Evolutionary conservation across 2,797 vertebrate species (phyloP), one percentile per base, ranked within the genome.

Genomic region (Phrynocephalus forsythii): DNA sequence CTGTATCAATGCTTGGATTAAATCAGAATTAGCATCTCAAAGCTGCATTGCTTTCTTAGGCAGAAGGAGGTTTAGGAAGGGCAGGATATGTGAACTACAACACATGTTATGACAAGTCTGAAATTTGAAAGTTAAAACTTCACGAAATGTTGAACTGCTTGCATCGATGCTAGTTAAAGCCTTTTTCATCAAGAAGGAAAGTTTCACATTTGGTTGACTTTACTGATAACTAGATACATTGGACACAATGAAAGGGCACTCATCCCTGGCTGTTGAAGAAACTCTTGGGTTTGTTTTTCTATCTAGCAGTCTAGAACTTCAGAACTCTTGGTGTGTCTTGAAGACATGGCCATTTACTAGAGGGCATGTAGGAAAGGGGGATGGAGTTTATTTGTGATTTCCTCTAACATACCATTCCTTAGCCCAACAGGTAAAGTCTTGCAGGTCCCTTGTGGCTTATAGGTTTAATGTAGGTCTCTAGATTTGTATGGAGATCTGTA

Each of bases 81-180:
- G 24, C 78, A 90, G 66, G 4, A 89, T 91, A 4, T 4, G 28
- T 82, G 87, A 13, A 1, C 66, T 10, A 6, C 16, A 9, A 20
- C 81, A 90, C 9, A 90, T 1, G 28, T 90, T 91, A 83, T 89
- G n/a, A 52, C 91, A 50, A 7, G 73, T 24, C 71, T 0, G n/a
- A 24, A 89, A 3, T 86, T 92, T 87, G 73, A 86, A 91, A 84
- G 66, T 78, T 56, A 88, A 50, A 71, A 7, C 83, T 6, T 82
- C 30, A 69, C 33, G 79, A 1, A 71, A 15, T 63, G 30, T 89
- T 94, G 91, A 92, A 86, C 90, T 88, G 91, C 81, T 18, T 90
- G 63, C 84, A 28, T 1, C 8, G 6, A 82, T 90, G 83, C 81
- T 66, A 73, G 75, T 20, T 83, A 86, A 90, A 88, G 30, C 20